Conservation (phyloP, 23 tunicate species). For the Clavelina lepadiformis region DNA sequence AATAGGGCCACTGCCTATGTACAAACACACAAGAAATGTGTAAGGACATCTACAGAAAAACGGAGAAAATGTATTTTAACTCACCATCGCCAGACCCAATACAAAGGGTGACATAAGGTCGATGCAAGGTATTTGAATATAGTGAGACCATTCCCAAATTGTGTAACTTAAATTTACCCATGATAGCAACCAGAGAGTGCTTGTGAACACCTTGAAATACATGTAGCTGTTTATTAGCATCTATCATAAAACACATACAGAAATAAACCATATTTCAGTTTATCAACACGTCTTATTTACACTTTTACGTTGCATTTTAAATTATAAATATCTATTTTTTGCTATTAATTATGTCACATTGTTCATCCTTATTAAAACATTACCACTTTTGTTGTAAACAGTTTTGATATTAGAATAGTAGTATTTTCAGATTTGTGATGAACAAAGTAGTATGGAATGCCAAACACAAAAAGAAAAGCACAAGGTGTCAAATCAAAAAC, state of each 20-base stretch:
- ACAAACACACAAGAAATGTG: no score
- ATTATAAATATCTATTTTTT: no score
- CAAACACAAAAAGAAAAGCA: conserved; percentile 3
- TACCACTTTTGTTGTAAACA: conserved; percentile 18
- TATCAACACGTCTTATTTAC: no score
- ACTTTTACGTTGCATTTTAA: no score
- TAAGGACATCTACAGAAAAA: no score
- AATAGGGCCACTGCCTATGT: conserved; percentile 15
- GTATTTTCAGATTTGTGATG: background rate
- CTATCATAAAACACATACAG: no score
- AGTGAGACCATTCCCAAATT: conserved; percentile 11
- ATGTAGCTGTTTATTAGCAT: no score
- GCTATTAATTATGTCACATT: no score
- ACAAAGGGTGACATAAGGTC: conserved; percentile 8
- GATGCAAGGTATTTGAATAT: conserved; percentile 7
- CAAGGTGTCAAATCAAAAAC: conserved; percentile 39
- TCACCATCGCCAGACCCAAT: conserved; percentile 22
- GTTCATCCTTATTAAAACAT: no score
- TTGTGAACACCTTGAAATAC: conserved; percentile 9
- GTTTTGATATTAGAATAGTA: conserved; percentile 10
- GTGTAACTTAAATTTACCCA: conserved; percentile 9
- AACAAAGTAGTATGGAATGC: conserved; percentile 11
- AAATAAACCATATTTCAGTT: no score
- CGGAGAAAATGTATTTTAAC: no score
- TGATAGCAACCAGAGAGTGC: conserved; percentile 5